phyloP scores from a whole-genome alignment of 2,888 invertebrate genomes.

The Bhutanitis thaidina region DNA sequence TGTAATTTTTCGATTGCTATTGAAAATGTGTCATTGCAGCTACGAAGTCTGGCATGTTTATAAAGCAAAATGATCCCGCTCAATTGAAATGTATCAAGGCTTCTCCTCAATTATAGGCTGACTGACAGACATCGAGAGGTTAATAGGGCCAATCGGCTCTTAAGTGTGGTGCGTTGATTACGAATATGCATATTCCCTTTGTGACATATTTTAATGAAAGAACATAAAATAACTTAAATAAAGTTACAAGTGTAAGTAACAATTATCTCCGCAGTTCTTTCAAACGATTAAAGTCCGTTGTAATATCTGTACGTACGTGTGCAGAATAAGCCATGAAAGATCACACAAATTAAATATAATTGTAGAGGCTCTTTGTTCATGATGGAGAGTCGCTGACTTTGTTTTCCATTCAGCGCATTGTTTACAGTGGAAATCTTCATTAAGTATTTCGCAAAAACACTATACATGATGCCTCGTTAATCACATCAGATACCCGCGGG shows the following conservation, averaged over 20 bases:
- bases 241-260: neutral
- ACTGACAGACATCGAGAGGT: slow-evolving; percentile 59
- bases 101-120: slow-evolving; percentile 57
- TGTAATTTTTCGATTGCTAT: neutral
- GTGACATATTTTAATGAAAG: slow-evolving; percentile 30
- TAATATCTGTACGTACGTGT: slow-evolving; percentile 7
- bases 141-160: slow-evolving; percentile 68
- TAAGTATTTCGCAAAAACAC: slow-evolving; percentile 19
- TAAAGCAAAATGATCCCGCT: slow-evolving; percentile 45
- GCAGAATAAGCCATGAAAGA: slow-evolving; percentile 9
- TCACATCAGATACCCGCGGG: slow-evolving; percentile 18
- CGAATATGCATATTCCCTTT: slow-evolving; percentile 30
- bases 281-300: slow-evolving; percentile 1
- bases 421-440: slow-evolving; percentile 22
- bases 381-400: slow-evolving; percentile 8
- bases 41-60: slow-evolving; percentile 23
- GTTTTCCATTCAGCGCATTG: slow-evolving; percentile 20
- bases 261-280: neutral
- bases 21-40: slow-evolving; percentile 6
- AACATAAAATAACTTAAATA: neutral
- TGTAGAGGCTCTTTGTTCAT: slow-evolving; percentile 12
- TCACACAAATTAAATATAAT: slow-evolving; percentile 15
- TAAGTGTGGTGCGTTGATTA: slow-evolving; percentile 50
- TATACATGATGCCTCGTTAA: slow-evolving; percentile 19
- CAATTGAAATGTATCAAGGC: slow-evolving; percentile 70